A percentile compares a stretch with the other conserved stretches of the same genome.
Conservation (phyloP, 1,140 invertebrate species). For the Pygmarrhopalites habei region DNA sequence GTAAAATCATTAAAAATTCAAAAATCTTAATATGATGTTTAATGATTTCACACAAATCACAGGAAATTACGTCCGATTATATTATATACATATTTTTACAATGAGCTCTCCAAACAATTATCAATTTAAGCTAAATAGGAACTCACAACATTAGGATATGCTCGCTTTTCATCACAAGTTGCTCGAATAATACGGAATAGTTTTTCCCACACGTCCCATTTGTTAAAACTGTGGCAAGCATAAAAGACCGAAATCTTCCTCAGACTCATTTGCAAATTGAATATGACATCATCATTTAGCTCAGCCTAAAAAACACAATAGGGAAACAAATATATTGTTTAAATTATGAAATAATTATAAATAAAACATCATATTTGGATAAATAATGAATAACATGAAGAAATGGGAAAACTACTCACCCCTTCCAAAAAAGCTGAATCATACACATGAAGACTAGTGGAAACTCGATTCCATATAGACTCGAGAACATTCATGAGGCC, state of each 20-base stretch:
- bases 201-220: conserved; percentile 77
- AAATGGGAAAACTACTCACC: conserved; percentile 40
- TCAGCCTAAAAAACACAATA: conserved; percentile 53
- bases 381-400: neutral
- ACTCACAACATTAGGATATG: conserved; percentile 31
- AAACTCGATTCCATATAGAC: conserved; percentile 30
- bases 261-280: conserved; percentile 77
- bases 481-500: conserved; percentile 35
- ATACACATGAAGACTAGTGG: conserved; percentile 78
- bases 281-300: conserved; percentile 92
- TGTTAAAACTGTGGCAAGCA: conserved; percentile 79
- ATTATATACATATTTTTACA: no score
- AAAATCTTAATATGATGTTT: conserved; percentile 17
- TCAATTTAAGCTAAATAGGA: no score
- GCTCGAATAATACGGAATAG: conserved; percentile 34
- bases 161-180: conserved; percentile 10
- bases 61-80: no score
- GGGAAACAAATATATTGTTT: neutral
- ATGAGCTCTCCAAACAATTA: no score
- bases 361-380: neutral
- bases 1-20: conserved; percentile 11
- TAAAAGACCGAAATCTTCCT: conserved; percentile 90
- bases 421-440: conserved; percentile 60
- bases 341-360: neutral
- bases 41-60: conserved; percentile 14